Evolutionary conservation across 2,888 invertebrate genomes (phyloP).

Genomic region (Rapana venosa): DNA sequence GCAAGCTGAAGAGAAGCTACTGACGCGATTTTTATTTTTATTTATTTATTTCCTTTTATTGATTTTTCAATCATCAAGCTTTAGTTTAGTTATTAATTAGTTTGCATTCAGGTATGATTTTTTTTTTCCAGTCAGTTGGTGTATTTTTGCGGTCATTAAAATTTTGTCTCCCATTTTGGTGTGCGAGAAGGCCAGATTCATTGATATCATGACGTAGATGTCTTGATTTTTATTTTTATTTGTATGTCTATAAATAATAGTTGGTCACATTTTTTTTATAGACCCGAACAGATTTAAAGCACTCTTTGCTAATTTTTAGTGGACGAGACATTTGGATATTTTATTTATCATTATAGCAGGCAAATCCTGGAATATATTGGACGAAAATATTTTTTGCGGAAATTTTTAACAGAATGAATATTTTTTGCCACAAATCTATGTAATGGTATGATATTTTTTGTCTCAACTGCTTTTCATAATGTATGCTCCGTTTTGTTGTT

Average conservation of each 20-base stretch:
- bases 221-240: too few relatives aligned
- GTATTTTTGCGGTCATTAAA: not conserved
- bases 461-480: not conserved
- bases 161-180: too few relatives aligned
- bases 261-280: too few relatives aligned
- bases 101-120: not conserved
- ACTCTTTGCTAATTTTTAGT: too few relatives aligned
- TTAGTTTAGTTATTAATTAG: not conserved
- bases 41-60: not conserved
- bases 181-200: too few relatives aligned
- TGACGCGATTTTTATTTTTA: not conserved
- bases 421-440: not conserved
- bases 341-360: not conserved
- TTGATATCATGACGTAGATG: too few relatives aligned
- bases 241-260: too few relatives aligned
- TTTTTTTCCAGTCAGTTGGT: not conserved
- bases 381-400: not conserved
- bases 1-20: not conserved
- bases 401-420: not conserved
- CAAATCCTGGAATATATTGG: not conserved
- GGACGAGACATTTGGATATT: not conserved
- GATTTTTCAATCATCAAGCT: not conserved
- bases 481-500: not conserved
- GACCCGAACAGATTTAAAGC: too few relatives aligned
- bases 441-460: not conserved